Base-by-base conservation (phyloP, 2,797 vertebrate genomes). In the Botia almorhae region DNA sequence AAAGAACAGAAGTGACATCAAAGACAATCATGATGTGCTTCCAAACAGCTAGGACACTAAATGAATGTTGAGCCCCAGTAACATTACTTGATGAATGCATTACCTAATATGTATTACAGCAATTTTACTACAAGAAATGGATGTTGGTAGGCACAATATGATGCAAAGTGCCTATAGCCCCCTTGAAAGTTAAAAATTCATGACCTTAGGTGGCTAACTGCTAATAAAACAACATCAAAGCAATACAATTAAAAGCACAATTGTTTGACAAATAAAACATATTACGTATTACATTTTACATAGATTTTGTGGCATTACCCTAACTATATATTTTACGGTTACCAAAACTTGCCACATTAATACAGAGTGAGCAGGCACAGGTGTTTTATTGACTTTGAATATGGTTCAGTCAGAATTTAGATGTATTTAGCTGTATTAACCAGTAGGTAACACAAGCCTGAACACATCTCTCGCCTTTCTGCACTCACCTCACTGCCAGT, bases 401-500 rank as follows among this genome's bases (percentile, higher is more conserved):
- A 1, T 23, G 7, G 55, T 6, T 21, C 7, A 36, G 10, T 36
- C 16, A 36, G 29, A 60, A 39, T 21, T 60, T 29, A 55, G 33
- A 55, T 33, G n/a, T n/a, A n/a, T n/a, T n/a, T n/a, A n/a, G n/a
- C n/a, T 76, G 21, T 12, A 19, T 29, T 26, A 65, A 53, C 53
- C 55, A 19, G 7, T 12, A 53, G 36, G 60, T 13, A 19, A n/a
- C 7, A 7, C 12, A 0, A 8, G 33, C 60, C 53, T 48, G 29
- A 53, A 63, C 7, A 6, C 26, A 53, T 16, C 17, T 74, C 61
- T 75, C 72, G 63, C 75, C 85, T 85, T 83, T 77, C 81, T 82
- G 81, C 83, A 85, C 84, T 83, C 85, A 88, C 81, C 82, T 85
- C 89, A 82, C 83, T 83, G 6, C 39, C 87, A 92, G 89, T 93